Percentiles rank a stretch among this genome's conserved stretches.
phyloP scores from a whole-genome alignment of 35 echinoderm and acorn worm genomes.

The Apostichopus japonicus region DNA sequence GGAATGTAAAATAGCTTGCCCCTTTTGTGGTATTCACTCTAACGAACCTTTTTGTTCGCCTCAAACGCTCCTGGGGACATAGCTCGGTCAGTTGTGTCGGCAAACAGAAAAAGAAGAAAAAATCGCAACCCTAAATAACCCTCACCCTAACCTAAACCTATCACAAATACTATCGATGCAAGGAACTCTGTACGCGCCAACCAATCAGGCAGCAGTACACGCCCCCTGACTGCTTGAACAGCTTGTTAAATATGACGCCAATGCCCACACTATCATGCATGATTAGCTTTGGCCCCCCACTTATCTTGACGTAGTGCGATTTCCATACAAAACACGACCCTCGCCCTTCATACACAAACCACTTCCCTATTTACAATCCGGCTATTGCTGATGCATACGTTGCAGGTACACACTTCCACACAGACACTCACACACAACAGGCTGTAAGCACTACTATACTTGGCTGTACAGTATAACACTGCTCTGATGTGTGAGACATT shows the following conservation, averaged over 20 bases:
- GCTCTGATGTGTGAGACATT: constrained; percentile 2
- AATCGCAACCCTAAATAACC: constrained; percentile 46
- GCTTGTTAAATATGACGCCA: constrained; percentile 68
- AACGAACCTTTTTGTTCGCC: constrained; percentile 39
- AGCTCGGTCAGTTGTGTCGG: constrained; percentile 55
- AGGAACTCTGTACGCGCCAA: constrained; percentile 30
- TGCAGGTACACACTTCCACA: constrained; percentile 55
- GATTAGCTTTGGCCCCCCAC: constrained; percentile 69
- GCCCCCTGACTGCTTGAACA: constrained; percentile 60
- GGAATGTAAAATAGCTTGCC: constrained; percentile 45
- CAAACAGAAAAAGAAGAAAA: constrained; percentile 26
- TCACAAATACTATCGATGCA: constrained; percentile 16
- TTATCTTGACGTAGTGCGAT: constrained; percentile 66
- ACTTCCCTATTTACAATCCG: constrained; percentile 64
- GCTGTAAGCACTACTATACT: background rate
- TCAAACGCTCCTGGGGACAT: constrained; percentile 63
- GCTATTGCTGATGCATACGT: constrained; percentile 51
- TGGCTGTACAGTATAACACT: background rate
- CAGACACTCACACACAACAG: constrained; percentile 26
- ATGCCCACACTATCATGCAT: constrained; percentile 63
- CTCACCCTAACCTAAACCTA: constrained; percentile 57
- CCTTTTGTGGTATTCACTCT: constrained; percentile 39
- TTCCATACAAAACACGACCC: constrained; percentile 65
- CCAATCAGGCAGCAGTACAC: constrained; percentile 61
- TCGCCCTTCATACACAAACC: constrained; percentile 69